Evolutionary conservation across 2,888 invertebrate species (phyloP).

Genomic region (Apodemia mormo): DNA sequence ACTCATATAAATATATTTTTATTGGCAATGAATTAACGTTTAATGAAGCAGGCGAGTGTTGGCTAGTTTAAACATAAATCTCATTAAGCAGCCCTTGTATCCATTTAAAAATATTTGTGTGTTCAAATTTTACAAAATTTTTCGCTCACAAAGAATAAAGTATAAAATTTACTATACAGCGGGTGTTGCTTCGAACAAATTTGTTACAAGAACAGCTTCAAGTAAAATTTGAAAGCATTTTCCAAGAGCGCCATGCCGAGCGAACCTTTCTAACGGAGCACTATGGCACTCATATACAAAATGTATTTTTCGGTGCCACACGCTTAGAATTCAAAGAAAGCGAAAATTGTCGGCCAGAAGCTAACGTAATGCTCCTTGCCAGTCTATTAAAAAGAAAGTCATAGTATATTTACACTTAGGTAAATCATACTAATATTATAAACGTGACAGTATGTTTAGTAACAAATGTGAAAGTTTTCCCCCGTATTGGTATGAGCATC

Average conservation of each 20-base stretch:
- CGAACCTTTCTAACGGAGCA: slow-evolving; percentile 13
- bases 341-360: slow-evolving; percentile 6
- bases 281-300: slow-evolving; percentile 13
- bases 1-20: too few species aligned
- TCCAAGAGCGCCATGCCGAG: slow-evolving; percentile 12
- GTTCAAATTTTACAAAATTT: slow-evolving; percentile 13
- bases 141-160: slow-evolving; percentile 10
- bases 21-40: too few species aligned
- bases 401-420: background rate
- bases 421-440: slow-evolving; percentile 11
- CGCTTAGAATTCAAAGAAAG: slow-evolving; percentile 8
- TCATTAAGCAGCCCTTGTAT: background rate
- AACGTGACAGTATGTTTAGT: too few species aligned
- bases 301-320: slow-evolving; percentile 13
- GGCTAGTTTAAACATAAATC: background rate
- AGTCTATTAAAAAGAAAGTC: background rate
- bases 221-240: slow-evolving; percentile 15
- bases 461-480: too few species aligned
- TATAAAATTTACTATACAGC: slow-evolving; percentile 10
- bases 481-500: too few species aligned
- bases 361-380: background rate
- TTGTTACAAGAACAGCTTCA: slow-evolving; percentile 15
- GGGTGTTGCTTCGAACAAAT: slow-evolving; percentile 15
- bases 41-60: too few species aligned
- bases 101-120: slow-evolving; percentile 8